Conservation (phyloP, 2,797 vertebrate species). For the Esox lucius region DNA sequence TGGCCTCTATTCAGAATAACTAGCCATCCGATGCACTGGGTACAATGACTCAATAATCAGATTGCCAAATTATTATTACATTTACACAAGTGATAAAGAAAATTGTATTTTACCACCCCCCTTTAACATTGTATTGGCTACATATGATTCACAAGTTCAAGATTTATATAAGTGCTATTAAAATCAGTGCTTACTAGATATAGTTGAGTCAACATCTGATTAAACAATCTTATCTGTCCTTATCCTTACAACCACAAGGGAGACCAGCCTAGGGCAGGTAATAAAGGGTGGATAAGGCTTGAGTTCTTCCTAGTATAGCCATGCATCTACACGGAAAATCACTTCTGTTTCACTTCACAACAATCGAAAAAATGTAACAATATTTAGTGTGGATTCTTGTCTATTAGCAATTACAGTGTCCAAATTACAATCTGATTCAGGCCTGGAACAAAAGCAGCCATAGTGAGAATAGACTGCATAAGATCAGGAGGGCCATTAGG, state of each 20-base stretch:
- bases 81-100: not conserved
- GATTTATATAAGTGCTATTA: slow-evolving; percentile 42
- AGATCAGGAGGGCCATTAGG: slow-evolving; percentile 26
- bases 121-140: slow-evolving; percentile 8
- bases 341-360: not conserved
- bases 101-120: not conserved
- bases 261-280: not conserved
- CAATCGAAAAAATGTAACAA: not conserved
- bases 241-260: slow-evolving; percentile 10
- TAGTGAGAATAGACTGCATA: slow-evolving; percentile 35
- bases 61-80: not conserved
- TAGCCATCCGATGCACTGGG: not conserved
- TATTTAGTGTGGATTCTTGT: not conserved
- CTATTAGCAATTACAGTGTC: not conserved
- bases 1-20: not conserved
- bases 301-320: slow-evolving; percentile 12
- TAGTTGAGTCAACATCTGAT: slow-evolving; percentile 3
- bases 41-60: not conserved
- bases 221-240: not conserved
- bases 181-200: slow-evolving; percentile 1
- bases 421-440: not conserved
- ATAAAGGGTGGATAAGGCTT: slow-evolving; percentile 24
- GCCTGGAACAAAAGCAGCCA: slow-evolving; percentile 37
- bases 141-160: not conserved
- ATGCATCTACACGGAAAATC: not conserved